These are phyloP conservation scores for Botia almorhae DNA, from an alignment of 2,797 vertebrate genomes.

Conservation along the genomic window DNA sequence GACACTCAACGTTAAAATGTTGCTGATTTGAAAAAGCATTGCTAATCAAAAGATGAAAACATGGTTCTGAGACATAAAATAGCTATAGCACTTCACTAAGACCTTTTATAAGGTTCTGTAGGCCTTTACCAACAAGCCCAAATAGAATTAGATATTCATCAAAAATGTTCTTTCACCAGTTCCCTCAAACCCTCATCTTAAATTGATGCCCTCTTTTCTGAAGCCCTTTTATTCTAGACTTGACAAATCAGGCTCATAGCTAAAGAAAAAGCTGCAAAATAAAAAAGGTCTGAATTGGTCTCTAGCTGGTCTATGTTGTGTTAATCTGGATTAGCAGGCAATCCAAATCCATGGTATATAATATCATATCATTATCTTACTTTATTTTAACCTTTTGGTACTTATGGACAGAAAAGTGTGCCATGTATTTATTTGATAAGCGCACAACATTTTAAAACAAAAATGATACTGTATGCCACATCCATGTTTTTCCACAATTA, in stretches of 20 bases:
- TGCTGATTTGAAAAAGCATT: neutral
- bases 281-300: too few relatives aligned
- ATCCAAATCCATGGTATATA: too few relatives aligned
- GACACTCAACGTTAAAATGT: neutral
- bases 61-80: conserved; percentile 28
- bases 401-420: neutral
- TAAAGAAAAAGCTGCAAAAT: too few relatives aligned
- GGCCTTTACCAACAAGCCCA: conserved; percentile 1
- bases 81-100: neutral
- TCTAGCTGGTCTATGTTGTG: too few relatives aligned
- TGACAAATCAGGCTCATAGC: neutral
- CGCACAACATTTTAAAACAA: too few relatives aligned
- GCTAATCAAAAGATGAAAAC: conserved; percentile 7
- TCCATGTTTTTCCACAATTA: too few relatives aligned
- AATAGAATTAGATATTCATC: conserved; percentile 24
- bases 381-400: neutral
- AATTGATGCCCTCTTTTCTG: neutral
- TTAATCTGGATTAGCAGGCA: too few relatives aligned
- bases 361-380: neutral
- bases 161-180: neutral
- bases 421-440: neutral
- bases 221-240: neutral
- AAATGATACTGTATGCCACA: too few relatives aligned
- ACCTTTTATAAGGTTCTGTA: conserved; percentile 8
- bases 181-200: conserved; percentile 1